phyloP scores from a whole-genome alignment of 2,888 invertebrate genomes.

The Ectemnius lituratus region DNA sequence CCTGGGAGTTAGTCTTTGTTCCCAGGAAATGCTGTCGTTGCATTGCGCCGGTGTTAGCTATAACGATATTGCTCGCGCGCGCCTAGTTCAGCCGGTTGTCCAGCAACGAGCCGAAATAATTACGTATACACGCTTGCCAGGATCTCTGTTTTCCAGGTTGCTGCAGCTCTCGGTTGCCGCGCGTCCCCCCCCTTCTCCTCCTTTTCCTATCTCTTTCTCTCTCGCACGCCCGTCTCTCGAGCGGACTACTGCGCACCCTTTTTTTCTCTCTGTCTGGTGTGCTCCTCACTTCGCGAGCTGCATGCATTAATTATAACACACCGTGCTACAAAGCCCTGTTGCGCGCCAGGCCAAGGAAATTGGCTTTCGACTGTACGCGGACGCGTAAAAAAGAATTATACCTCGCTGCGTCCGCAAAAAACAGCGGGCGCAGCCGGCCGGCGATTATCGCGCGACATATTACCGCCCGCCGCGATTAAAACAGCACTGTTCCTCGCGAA shows the following conservation, averaged over 20 bases:
- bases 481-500: background rate
- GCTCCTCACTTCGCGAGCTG: conserved; percentile 35
- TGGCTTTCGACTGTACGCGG: conserved; percentile 33
- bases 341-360: conserved; percentile 41
- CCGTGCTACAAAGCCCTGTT: conserved; percentile 37
- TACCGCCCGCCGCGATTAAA: conserved; percentile 3
- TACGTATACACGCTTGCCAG: conserved; percentile 35
- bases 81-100: conserved; percentile 45
- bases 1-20: conserved; percentile 68
- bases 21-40: conserved; percentile 32
- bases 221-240: background rate
- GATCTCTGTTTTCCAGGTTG: background rate
- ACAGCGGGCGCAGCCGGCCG: conserved; percentile 2
- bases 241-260: background rate
- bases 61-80: background rate
- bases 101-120: conserved; percentile 57
- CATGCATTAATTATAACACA: conserved; percentile 48
- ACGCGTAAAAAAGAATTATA: conserved; percentile 34
- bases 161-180: background rate
- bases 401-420: conserved; percentile 14
- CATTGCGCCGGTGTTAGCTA: conserved; percentile 5
- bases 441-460: conserved; percentile 21
- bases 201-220: background rate
- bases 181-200: background rate
- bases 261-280: conserved; percentile 18